Percentiles rank a stretch among this genome's conserved stretches.
Evolutionary conservation across 2,888 invertebrate genomes (phyloP).

Genomic region (Marronus borbonicus): DNA sequence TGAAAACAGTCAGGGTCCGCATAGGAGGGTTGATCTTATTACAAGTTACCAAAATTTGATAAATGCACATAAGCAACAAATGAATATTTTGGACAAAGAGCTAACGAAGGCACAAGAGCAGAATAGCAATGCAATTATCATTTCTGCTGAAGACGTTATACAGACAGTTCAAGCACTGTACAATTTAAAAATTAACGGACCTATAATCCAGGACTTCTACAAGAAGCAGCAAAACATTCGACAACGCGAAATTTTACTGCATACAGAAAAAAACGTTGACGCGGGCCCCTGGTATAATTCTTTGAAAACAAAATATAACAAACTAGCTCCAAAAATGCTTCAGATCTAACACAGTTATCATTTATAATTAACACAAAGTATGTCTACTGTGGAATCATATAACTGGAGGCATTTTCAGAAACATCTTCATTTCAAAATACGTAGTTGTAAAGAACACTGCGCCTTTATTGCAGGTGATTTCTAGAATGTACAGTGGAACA

Average conservation of each 20-base stretch:
- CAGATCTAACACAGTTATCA: too few species aligned
- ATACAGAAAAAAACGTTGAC: conserved; percentile 11
- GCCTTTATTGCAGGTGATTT: too few species aligned
- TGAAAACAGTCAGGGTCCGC: conserved; percentile 58
- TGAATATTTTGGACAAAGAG: conserved; percentile 58
- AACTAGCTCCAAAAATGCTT: too few species aligned
- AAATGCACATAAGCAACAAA: conserved; percentile 60
- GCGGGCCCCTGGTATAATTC: too few species aligned
- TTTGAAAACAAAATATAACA: too few species aligned
- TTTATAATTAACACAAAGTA: too few species aligned
- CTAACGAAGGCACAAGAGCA: conserved; percentile 41
- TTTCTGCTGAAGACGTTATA: conserved; percentile 58
- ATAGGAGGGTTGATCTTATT: conserved; percentile 56
- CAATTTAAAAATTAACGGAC: conserved; percentile 60
- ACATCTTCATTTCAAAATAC: too few species aligned
- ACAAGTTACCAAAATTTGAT: conserved; percentile 58
- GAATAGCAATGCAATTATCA: conserved; percentile 43
- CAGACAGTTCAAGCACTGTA: conserved; percentile 58
- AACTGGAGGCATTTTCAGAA: too few species aligned
- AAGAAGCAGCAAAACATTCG: conserved; percentile 55
- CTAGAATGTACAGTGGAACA: too few species aligned
- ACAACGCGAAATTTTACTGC: conserved; percentile 4
- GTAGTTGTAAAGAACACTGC: too few species aligned
- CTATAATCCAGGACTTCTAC: conserved; percentile 61
- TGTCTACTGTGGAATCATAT: too few species aligned